These are phyloP conservation scores for Pyrrhia umbra DNA, from an alignment of 2,888 invertebrate species.

Conservation along the genomic window DNA sequence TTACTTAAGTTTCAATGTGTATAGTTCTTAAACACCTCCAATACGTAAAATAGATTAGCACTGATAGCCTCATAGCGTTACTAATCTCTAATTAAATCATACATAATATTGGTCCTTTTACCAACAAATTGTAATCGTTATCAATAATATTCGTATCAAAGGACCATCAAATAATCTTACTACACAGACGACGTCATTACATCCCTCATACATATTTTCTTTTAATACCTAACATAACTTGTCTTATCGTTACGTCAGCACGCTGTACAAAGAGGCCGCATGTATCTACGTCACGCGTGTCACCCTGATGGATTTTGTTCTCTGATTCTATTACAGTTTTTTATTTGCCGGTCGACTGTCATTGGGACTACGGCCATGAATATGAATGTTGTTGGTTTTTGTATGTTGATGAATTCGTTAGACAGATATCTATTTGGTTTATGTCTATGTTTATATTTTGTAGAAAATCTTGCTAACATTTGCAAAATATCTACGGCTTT, in stretches of 20 bases:
- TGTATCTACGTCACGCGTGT: conserved; percentile 75
- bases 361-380: conserved; percentile 73
- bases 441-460: conserved; percentile 8
- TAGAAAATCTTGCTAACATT: neutral
- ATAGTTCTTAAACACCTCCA: no score
- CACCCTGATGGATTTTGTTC: conserved; percentile 86
- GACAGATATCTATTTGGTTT: conserved; percentile 4
- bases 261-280: conserved; percentile 68
- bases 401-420: conserved; percentile 29
- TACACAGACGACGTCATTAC: neutral
- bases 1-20: no score
- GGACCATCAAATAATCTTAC: neutral
- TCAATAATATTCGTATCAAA: neutral
- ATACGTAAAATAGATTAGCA: no score
- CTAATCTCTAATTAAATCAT: no score
- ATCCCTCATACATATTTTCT: neutral
- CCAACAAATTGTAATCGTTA: neutral
- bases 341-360: conserved; percentile 73
- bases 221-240: conserved; percentile 2
- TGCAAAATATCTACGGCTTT: no score
- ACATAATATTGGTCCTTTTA: neutral
- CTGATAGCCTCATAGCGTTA: no score
- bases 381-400: conserved; percentile 69
- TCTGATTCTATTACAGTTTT: conserved; percentile 87
- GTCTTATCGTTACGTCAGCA: conserved; percentile 54